A percentile compares a stretch with the other conserved stretches of the same genome.
phyloP scores from a whole-genome alignment of 2,888 invertebrate species.

The Oligia latruncula region DNA sequence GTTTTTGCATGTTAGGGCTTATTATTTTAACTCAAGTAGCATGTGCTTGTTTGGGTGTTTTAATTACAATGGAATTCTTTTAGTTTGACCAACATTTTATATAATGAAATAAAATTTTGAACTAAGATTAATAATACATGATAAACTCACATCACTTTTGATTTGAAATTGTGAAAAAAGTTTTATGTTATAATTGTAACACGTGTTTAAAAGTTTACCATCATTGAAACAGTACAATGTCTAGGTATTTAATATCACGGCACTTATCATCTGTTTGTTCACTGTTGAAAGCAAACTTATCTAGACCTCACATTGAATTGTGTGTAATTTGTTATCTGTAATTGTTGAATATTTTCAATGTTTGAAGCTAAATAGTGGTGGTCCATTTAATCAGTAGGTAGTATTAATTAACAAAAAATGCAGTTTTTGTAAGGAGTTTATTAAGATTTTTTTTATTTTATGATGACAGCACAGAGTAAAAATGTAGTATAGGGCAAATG shows the following conservation, averaged over 20 bases:
- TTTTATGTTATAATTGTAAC: slow-evolving; percentile 31
- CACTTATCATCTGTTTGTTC: slow-evolving; percentile 60
- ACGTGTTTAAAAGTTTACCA: slow-evolving; percentile 26
- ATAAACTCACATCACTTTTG: slow-evolving; percentile 14
- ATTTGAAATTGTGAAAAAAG: slow-evolving; percentile 22
- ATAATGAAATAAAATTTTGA: slow-evolving; percentile 45
- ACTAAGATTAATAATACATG: slow-evolving; percentile 43
- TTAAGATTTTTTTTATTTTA: slow-evolving; percentile 19
- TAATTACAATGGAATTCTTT: slow-evolving; percentile 37
- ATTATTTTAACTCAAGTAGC: slow-evolving; percentile 36
- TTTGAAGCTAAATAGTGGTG: slow-evolving; percentile 26
- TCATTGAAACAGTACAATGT: slow-evolving; percentile 54
- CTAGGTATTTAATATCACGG: slow-evolving; percentile 55
- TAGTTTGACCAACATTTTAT: slow-evolving; percentile 43
- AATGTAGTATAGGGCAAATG: slow-evolving; percentile 20
- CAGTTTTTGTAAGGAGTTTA: slow-evolving; percentile 17
- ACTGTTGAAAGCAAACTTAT: slow-evolving; percentile 59
- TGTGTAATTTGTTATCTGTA: slow-evolving; percentile 55
- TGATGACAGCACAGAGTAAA: slow-evolving; percentile 19
- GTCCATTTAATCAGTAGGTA: slow-evolving; percentile 41
- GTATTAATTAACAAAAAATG: slow-evolving; percentile 10
- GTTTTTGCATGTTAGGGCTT: slow-evolving; percentile 43
- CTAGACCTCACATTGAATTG: slow-evolving; percentile 56
- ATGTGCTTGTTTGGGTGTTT: slow-evolving; percentile 34
- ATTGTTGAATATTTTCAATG: slow-evolving; percentile 47